Conservation (phyloP, 2,797 vertebrate species). For the Rhinatrema bivittatum region DNA sequence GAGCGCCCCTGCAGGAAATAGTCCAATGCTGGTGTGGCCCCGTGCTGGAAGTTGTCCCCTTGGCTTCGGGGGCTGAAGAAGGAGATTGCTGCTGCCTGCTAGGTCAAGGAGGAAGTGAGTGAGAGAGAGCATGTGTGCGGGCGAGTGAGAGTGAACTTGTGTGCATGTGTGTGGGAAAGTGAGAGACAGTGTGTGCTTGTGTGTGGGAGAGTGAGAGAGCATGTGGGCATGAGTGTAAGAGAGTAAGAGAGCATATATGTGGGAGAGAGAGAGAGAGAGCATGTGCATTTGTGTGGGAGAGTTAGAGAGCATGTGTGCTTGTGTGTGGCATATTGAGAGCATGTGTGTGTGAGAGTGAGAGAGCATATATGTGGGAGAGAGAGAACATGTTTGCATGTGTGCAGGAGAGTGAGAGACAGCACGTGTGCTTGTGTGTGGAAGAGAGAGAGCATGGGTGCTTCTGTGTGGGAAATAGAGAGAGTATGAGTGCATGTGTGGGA, state of each 20-base stretch:
- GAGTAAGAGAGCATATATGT: background rate
- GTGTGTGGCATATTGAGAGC: no score
- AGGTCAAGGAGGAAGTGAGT: no score
- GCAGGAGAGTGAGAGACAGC: background rate
- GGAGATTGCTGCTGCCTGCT: no score
- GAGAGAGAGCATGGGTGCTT: no score
- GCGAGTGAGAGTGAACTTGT: background rate
- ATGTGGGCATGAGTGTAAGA: background rate
- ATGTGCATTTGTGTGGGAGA: background rate
- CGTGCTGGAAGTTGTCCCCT: no score
- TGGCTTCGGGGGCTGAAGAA: no score
- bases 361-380: background rate
- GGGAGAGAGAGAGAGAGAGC: background rate
- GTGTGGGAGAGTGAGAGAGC: background rate
- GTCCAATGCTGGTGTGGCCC: no score
- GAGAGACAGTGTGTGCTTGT: background rate
- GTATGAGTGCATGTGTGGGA: no score
- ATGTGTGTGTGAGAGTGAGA: no score
- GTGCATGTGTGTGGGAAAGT: background rate
- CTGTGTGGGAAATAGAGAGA: no score
- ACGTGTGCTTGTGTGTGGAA: background rate
- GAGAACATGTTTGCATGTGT: background rate
- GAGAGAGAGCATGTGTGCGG: background rate
- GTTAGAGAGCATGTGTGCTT: no score
- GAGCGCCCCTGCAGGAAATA: no score